Evolutionary conservation across 2,113 vertebrate genomes (phyloP), one percentile per base, ranked within the genome.

Genomic region (Hemibagrus wyckioides): DNA sequence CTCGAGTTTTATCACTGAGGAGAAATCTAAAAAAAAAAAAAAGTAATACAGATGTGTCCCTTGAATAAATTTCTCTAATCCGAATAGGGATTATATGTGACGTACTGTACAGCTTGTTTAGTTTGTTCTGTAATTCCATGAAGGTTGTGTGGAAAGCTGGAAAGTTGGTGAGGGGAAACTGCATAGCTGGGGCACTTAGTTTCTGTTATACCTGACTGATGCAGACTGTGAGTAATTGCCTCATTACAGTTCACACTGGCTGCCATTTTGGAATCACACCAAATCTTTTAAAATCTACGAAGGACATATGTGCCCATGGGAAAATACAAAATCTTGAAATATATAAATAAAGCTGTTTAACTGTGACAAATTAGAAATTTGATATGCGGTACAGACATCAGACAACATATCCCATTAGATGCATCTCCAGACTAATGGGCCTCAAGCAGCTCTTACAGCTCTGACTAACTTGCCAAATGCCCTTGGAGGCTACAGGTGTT

Each of bases 161-260:
- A 23, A n/a, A 44, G 19, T 23, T 10, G 52, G 39, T 41, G 28
- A 79, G 52, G 30, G 44, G 36, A 50, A 39, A 23, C 54, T 28
- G 56, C 7, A 6, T 17, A 44, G 61, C 41, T 44, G 77, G 76
- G 56, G 83, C 50, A 36, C 54, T 50, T 69, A 76, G 75, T 30
- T 88, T 87, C 86, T 71, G 84, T 77, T 77, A 82, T 88, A 88
- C 85, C 82, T 50, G 52, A 65, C 36, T 81, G 80, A 89, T 21
- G 33, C 87, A 61, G 85, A 76, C 86, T 88, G 87, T 63, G 88
- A 90, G 91, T 92, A 92, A 92, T 88, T 92, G 85, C 90, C 91
- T 91, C 87, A 92, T 92, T 91, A 90, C 67, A 33, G 80, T 87
- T 39, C 57, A 69, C 88, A 67, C 91, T 81, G 80, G 69, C 73